A percentile compares a stretch with the other conserved stretches of the same genome.
Conservation (phyloP, 1,140 invertebrate species). For the Kradibia gibbosae region DNA sequence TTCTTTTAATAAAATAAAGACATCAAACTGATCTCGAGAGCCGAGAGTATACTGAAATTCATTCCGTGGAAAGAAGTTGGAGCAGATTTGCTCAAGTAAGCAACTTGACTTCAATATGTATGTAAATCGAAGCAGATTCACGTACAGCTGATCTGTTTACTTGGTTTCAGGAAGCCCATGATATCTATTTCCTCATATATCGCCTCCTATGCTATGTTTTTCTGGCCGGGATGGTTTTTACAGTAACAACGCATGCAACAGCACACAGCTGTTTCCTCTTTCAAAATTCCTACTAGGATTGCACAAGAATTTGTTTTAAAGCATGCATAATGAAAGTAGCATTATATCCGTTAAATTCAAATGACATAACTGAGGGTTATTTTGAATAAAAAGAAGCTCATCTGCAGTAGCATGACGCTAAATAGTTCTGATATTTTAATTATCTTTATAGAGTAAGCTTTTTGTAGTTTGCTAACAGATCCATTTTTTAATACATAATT, state of each 20-base stretch:
- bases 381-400: neutral
- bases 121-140: conserved; percentile 71
- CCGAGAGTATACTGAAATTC: conserved; percentile 20
- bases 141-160: conserved; percentile 59
- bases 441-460: too few relatives aligned
- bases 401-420: too few relatives aligned
- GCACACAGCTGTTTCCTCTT: neutral
- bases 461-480: too few relatives aligned
- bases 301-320: conserved; percentile 18
- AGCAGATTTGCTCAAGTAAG: conserved; percentile 32
- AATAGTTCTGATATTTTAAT: too few relatives aligned
- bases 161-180: neutral
- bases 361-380: neutral
- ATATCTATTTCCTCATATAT: conserved; percentile 8
- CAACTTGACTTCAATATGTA: conserved; percentile 69
- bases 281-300: neutral
- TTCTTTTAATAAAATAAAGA: conserved; percentile 47
- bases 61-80: conserved; percentile 9
- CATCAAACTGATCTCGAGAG: neutral
- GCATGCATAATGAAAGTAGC: neutral
- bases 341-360: neutral
- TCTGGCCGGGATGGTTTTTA: conserved; percentile 45
- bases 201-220: neutral
- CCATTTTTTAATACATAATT: too few relatives aligned
- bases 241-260: neutral